A percentile compares a stretch with the other conserved stretches of the same genome.
These are phyloP conservation scores for Venustaconcha ellipsiformis DNA, from an alignment of 1,140 invertebrate genomes.

Conservation along the genomic window DNA sequence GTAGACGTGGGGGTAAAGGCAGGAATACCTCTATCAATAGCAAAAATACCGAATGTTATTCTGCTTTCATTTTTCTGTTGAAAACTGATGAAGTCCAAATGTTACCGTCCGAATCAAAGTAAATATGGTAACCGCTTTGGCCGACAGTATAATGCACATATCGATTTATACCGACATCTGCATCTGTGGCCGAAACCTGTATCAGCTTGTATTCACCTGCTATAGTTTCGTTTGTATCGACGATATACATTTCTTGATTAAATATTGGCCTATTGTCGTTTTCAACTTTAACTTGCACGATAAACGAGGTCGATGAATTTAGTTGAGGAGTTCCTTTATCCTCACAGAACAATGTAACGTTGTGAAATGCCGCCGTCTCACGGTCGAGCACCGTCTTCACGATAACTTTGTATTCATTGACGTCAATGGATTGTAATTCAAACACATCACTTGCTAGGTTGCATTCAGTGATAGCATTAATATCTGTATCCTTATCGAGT, in stretches of 20 bases:
- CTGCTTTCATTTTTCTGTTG: constrained; percentile 71
- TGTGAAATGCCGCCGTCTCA: constrained; percentile 76
- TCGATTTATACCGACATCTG: constrained; percentile 92
- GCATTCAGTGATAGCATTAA: constrained; percentile 54
- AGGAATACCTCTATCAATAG: constrained; percentile 74
- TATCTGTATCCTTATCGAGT: constrained; percentile 50
- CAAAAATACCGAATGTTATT: constrained; percentile 74
- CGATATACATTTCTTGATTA: constrained; percentile 81
- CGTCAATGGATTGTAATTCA: constrained; percentile 42
- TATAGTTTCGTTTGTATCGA: constrained; percentile 84
- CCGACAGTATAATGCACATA: constrained; percentile 85
- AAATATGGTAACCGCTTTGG: constrained; percentile 72
- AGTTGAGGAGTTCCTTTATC: constrained; percentile 81
- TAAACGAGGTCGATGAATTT: constrained; percentile 86
- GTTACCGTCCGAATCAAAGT: constrained; percentile 39
- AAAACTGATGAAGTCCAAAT: constrained; percentile 56
- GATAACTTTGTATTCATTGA: constrained; percentile 52
- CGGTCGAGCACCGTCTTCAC: constrained; percentile 88
- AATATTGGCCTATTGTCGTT: constrained; percentile 93
- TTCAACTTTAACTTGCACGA: constrained; percentile 91
- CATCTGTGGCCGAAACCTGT: constrained; percentile 82
- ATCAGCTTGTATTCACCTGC: constrained; percentile 70
- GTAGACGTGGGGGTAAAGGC: constrained; percentile 61
- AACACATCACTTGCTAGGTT: constrained; percentile 37
- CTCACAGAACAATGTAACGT: constrained; percentile 65